Evolutionary conservation across 1,140 invertebrate genomes (phyloP), one percentile per base, ranked within the genome.

Genomic region (Piezodorus guildinii): DNA sequence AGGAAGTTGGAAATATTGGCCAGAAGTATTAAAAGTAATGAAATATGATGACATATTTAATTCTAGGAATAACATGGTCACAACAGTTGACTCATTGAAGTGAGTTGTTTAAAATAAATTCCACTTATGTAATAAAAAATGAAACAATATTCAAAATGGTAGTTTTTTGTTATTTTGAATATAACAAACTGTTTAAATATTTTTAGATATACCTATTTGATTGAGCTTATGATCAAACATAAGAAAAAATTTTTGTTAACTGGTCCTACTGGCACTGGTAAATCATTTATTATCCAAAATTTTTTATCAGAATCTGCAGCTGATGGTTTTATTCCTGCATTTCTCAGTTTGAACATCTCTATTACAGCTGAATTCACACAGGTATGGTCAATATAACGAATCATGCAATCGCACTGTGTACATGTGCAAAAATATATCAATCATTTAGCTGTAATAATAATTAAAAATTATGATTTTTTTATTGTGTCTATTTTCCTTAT

Each of bases 201-300:
- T 6, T 23, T 23, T 25, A 56, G 52, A 23, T 56, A 56, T 56
- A 16, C 52, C 12, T 16, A 14, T 23, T 9, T 56, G 6, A 16
- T 56, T 5, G 52, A 56, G 14, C 15, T 19, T 43, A 30, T 86
- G 68, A 82, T 90, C 8, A 76, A 82, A 62, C 77, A 83, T 72
- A 78, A 80, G 58, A 81, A 83, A 65, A 83, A 87, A 12, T 77
- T 90, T 67, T 74, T 96, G 15, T 72, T 96, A 25, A 85, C 92
- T 16, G 93, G 94, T 0, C 88, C 90, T 2, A 94, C 92, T 8
- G 93, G 93, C 21, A 95, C 93, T 0, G 93, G 93, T 1, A 97
- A 97, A 77, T 92, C 85, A 68, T 87, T 87, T 68, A 94, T 92
- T 70, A 81, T 94, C 12, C 86, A 91, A 78, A 85, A 95, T 71